Conservation (phyloP, 2,797 vertebrate genomes). For the Sarcoramphus papa region DNA sequence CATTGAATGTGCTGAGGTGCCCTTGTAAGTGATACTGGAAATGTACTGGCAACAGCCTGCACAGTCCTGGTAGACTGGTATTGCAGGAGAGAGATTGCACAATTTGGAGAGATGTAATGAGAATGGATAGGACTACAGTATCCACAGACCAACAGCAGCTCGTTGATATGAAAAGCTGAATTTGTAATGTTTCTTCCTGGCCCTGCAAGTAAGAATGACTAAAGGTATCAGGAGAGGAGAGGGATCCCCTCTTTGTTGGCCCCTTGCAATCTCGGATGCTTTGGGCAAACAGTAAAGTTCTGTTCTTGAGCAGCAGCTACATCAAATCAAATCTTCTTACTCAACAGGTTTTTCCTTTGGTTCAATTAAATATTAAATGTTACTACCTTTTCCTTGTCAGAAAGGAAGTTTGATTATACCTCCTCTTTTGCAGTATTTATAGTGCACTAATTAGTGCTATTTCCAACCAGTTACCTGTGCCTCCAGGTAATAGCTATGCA, state of each 20-base stretch:
- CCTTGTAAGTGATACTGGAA: neutral
- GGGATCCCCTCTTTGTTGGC: rapidly evolving
- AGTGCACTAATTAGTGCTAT: neutral
- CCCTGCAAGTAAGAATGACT: neutral
- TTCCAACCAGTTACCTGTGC: neutral
- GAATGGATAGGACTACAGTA: neutral
- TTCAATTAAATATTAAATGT: neutral
- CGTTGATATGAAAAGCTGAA: rapidly evolving
- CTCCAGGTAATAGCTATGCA: neutral
- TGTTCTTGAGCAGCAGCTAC: neutral
- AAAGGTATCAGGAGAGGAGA: neutral
- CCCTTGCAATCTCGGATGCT: neutral
- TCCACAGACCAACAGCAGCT: neutral
- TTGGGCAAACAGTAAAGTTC: neutral
- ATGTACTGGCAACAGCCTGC: rapidly evolving
- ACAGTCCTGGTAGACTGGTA: neutral
- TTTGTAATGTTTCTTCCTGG: neutral
- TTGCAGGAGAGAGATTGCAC: neutral
- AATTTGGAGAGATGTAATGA: neutral
- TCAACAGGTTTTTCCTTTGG: neutral
- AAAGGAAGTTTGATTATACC: neutral
- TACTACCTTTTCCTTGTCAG: neutral
- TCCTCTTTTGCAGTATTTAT: neutral
- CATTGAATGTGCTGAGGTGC: neutral
- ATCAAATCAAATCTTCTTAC: neutral